Conservation (phyloP, 2,113 vertebrate genomes). For the Phalacrocorax aristotelis region DNA sequence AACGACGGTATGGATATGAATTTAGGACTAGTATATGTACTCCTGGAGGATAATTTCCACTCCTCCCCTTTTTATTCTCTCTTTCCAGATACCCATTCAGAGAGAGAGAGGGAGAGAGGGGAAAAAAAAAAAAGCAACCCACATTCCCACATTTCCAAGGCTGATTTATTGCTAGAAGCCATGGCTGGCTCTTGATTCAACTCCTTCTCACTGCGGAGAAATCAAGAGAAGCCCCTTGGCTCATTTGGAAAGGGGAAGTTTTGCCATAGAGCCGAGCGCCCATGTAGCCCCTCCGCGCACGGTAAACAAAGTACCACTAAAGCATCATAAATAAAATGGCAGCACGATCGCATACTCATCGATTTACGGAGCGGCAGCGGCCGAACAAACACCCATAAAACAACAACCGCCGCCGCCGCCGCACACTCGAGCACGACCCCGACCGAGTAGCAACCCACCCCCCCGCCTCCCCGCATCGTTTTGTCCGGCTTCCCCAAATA, state of each 20-base stretch:
- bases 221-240: neutral
- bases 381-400: constrained; percentile 56
- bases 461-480: neutral
- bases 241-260: constrained; percentile 4
- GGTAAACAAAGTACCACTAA: constrained; percentile 66
- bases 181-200: neutral
- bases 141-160: neutral
- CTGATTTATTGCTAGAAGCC: constrained; percentile 7
- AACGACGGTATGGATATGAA: neutral
- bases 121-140: too few species aligned
- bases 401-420: neutral
- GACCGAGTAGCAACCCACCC: neutral
- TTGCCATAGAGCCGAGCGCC: neutral
- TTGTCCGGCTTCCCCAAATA: neutral
- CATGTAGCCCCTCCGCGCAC: constrained; percentile 5
- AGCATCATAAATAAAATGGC: constrained; percentile 78
- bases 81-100: neutral
- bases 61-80: neutral
- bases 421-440: constrained; percentile 26
- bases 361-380: constrained; percentile 60
- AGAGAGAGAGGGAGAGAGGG: neutral
- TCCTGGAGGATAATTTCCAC: neutral
- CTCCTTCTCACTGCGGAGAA: neutral
- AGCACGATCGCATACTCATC: constrained; percentile 61
- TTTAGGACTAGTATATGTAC: neutral